Conservation (phyloP, 2,888 invertebrate genomes). For the Hypolimnas misippus region DNA sequence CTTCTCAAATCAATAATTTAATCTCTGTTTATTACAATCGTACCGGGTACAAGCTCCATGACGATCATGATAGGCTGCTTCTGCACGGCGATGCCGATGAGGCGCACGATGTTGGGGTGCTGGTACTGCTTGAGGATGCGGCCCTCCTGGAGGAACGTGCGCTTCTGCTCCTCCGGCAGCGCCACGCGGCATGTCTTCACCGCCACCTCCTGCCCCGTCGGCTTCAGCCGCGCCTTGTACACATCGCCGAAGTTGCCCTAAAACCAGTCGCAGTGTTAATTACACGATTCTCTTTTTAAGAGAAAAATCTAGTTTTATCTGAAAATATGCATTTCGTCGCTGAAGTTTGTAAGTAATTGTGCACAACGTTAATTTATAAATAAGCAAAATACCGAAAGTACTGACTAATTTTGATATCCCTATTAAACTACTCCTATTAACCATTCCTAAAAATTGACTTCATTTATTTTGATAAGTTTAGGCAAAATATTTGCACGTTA, state of each 20-base stretch:
- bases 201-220: slow-evolving; percentile 94
- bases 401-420: too few species aligned
- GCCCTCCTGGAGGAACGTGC: slow-evolving; percentile 97
- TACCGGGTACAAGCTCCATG: slow-evolving; percentile 97
- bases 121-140: slow-evolving; percentile 98
- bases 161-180: slow-evolving; percentile 95
- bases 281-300: neutral
- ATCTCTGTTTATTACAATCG: too few species aligned
- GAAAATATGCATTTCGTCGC: too few species aligned
- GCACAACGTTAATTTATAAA: too few species aligned
- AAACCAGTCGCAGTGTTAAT: slow-evolving; percentile 12
- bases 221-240: slow-evolving; percentile 94
- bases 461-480: too few species aligned
- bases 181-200: slow-evolving; percentile 98
- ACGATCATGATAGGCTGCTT: slow-evolving; percentile 99
- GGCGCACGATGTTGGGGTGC: slow-evolving; percentile 97
- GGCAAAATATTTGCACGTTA: too few species aligned
- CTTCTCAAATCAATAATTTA: too few species aligned
- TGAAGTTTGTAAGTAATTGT: too few species aligned
- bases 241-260: slow-evolving; percentile 99
- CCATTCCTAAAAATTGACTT: too few species aligned
- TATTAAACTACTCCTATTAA: too few species aligned
- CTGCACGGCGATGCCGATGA: slow-evolving; percentile 98
- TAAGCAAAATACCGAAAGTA: too few species aligned
- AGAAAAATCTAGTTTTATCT: too few species aligned